Evolutionary conservation across 2,888 invertebrate genomes (phyloP).

Genomic region (Euclidia mi): DNA sequence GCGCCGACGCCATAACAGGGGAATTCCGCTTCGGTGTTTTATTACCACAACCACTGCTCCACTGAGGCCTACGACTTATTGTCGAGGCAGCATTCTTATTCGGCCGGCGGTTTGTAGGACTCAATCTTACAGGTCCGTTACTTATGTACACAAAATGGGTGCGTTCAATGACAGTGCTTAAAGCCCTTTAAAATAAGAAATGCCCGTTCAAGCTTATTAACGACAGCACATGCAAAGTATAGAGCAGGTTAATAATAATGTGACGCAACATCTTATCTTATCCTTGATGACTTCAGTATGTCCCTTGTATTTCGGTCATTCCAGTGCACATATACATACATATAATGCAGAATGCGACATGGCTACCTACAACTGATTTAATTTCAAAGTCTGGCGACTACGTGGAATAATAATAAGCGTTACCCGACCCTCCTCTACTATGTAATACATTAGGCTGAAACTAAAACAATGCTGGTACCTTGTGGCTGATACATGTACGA

Average conservation of each 20-base stretch:
- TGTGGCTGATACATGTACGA: constrained; percentile 55
- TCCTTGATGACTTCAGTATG: no score
- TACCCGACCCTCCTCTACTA: constrained; percentile 16
- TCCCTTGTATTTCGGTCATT: no score
- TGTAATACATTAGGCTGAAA: constrained; percentile 28
- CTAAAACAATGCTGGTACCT: constrained; percentile 37
- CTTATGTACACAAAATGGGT: no score
- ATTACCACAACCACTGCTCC: constrained; percentile 58
- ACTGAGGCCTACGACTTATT: constrained; percentile 54
- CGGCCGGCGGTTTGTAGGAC: no score
- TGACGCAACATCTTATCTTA: no score
- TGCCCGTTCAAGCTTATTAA: no score
- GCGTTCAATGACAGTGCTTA: no score
- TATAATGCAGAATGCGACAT: no score
- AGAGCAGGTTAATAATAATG: no score
- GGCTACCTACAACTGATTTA: constrained; percentile 3
- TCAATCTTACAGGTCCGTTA: background rate
- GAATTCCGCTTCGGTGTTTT: constrained; percentile 64
- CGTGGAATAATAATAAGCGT: constrained; percentile 17
- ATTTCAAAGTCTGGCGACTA: constrained; percentile 8
- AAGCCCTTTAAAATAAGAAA: no score
- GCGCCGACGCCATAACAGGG: constrained; percentile 46
- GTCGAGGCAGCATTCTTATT: constrained; percentile 58
- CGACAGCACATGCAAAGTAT: no score
- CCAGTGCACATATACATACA: no score